Evolutionary conservation across 2,888 invertebrate genomes (phyloP), one percentile per base, ranked within the genome.

Genomic region (Amiota minor): DNA sequence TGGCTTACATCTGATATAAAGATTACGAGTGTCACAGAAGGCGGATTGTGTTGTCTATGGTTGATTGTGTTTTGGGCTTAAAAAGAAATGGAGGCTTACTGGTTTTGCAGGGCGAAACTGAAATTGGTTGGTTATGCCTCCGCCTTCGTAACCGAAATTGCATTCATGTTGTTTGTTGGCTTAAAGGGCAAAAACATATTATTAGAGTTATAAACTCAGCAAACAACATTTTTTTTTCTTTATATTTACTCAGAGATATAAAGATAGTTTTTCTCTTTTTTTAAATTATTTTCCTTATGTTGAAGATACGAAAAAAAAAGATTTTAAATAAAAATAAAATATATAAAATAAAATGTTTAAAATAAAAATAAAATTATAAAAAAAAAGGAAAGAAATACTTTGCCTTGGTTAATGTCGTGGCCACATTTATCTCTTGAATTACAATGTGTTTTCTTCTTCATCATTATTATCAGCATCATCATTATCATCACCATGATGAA

Each of bases 361-460:
- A 35, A 35, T 35, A 35, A 35, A 35, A 35, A 23, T 23, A 23
- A 23, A 23, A 23, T 23, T 2, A 23, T 2, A 35, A 35, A 6
- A 35, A 35, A 35, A 4, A 35, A 2, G 4, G 6, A 35, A 35
- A 35, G 35, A 35, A 35, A 35, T 35, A n/a, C 23, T 23, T 71
- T 47, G 71, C 71, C 71, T 71, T 71, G 71, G 71, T 35, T 71
- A 61, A 71, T 71, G 61, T 62, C 71, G 71, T 71, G 71, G 62
- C 47, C 62, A 62, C 47, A 49, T 71, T 71, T 59, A 70, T 56
- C 70, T 35, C 35, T 68, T 68, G 4, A 68, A 50, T 50, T 53
- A 53, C 23, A 53, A 50, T 68, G 50, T 23, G 10, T 68, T 53
- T 14, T 18, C 16, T 47, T 65, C n/a, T 47, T 62, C 35, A 35